phyloP scores from a whole-genome alignment of 1,140 invertebrate species.

The Steinernema khuongi region DNA sequence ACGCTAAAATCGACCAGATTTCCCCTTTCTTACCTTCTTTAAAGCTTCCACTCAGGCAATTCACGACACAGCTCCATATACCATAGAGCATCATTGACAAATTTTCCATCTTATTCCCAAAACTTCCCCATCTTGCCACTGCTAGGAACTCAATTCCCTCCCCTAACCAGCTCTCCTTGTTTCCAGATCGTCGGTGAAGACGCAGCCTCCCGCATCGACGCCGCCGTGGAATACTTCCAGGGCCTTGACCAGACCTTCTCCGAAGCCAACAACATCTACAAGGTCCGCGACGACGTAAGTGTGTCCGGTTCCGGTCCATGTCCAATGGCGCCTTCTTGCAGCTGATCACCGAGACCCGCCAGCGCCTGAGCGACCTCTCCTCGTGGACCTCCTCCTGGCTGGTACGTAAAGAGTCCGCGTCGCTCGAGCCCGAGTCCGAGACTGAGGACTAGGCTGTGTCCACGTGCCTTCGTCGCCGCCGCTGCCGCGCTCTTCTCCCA shows the following conservation, averaged over 20 bases:
- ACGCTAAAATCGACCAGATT: too few relatives aligned
- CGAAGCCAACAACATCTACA: conserved; percentile 5
- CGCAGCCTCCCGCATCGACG: background rate
- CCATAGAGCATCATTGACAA: too few relatives aligned
- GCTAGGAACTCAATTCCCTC: too few relatives aligned
- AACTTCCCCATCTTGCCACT: too few relatives aligned
- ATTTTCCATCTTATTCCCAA: too few relatives aligned
- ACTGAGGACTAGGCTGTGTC: background rate
- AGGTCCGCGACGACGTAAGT: conserved; percentile 1
- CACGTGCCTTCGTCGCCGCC: background rate
- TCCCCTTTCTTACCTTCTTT: too few relatives aligned
- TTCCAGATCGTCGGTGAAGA: background rate
- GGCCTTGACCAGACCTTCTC: background rate
- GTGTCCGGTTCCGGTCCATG: background rate
- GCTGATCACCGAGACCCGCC: background rate
- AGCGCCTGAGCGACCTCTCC: background rate
- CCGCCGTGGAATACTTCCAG: background rate
- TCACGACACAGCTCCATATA: too few relatives aligned
- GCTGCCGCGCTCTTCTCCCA: background rate
- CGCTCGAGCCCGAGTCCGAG: background rate
- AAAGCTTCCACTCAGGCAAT: too few relatives aligned
- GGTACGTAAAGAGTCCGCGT: conserved; percentile 1
- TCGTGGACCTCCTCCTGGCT: background rate
- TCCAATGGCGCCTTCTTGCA: background rate
- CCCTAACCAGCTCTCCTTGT: too few relatives aligned